A percentile compares a stretch with the other conserved stretches of the same genome.
phyloP scores from a whole-genome alignment of 2,797 vertebrate species.

The Perodicticus potto region DNA sequence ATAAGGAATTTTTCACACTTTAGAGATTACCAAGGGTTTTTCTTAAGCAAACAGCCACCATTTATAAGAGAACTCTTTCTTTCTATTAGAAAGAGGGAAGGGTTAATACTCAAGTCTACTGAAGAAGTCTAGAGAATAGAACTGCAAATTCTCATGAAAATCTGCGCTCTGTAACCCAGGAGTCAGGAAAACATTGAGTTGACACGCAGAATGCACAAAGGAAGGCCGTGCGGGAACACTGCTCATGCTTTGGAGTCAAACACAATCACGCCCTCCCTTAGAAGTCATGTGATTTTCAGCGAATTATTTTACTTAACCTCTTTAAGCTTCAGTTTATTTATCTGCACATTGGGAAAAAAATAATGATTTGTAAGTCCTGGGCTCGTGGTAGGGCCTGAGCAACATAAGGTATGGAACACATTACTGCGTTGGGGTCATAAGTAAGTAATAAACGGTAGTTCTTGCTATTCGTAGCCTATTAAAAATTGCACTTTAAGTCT shows the following conservation, averaged over 20 bases:
- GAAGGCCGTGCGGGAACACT: not conserved
- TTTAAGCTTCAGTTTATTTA: constrained; percentile 40
- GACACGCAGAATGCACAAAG: not conserved
- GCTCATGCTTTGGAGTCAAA: not conserved
- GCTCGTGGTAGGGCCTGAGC: not conserved
- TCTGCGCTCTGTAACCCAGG: not conserved
- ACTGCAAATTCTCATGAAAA: not conserved
- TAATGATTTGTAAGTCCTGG: not conserved
- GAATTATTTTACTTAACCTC: not conserved
- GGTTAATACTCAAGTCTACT: not conserved
- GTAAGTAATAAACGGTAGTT: not conserved
- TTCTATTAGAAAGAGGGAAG: not conserved
- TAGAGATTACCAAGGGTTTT: not conserved
- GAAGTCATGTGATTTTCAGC: not conserved
- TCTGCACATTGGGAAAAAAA: constrained; percentile 29
- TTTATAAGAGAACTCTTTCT: constrained; percentile 17
- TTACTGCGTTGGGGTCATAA: not conserved
- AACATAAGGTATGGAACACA: not conserved
- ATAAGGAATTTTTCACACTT: not conserved
- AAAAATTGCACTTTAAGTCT: constrained; percentile 41
- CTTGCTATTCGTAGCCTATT: not conserved
- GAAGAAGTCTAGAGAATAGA: not conserved
- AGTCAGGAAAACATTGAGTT: not conserved
- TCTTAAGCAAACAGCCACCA: not conserved
- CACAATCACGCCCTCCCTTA: not conserved